phyloP scores from a whole-genome alignment of 2,113 vertebrate species.

The Gorsachius goisagi region DNA sequence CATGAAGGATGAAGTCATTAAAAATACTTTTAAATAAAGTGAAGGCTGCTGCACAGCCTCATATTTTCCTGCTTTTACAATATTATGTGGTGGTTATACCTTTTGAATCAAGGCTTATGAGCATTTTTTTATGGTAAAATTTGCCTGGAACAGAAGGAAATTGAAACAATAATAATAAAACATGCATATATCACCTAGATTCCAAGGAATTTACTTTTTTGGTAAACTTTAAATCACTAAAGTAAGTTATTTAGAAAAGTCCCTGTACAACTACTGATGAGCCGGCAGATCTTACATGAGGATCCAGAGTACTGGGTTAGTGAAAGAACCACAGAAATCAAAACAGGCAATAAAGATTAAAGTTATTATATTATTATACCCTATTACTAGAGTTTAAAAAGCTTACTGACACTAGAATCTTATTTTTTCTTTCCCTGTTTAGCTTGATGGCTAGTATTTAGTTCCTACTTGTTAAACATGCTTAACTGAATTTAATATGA shows the following conservation, averaged over 20 bases:
- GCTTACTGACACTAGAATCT: not conserved
- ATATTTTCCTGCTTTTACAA: not conserved
- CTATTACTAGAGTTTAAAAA: not conserved
- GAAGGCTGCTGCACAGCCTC: not conserved
- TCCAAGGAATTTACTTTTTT: not conserved
- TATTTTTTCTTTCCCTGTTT: not conserved
- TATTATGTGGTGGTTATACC: not conserved
- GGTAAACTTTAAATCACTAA: not conserved
- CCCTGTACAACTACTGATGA: not conserved
- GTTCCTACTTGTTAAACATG: not conserved
- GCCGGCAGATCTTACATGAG: not conserved
- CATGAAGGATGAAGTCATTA: conserved; percentile 81
- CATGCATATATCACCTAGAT: not conserved
- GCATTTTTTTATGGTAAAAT: conserved; percentile 15
- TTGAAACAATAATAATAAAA: not conserved
- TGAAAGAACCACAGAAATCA: not conserved
- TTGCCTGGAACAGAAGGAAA: conserved; percentile 12
- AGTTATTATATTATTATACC: not conserved
- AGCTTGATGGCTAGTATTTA: not conserved
- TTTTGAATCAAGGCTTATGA: conserved; percentile 24
- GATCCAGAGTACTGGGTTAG: not conserved
- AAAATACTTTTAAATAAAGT: conserved; percentile 72
- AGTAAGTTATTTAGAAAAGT: conserved; percentile 11
- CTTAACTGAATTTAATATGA: not conserved
- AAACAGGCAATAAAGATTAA: not conserved